These are phyloP conservation scores for Todiramphus saurophagus DNA, from an alignment of 2,113 vertebrate species.

Conservation along the genomic window DNA sequence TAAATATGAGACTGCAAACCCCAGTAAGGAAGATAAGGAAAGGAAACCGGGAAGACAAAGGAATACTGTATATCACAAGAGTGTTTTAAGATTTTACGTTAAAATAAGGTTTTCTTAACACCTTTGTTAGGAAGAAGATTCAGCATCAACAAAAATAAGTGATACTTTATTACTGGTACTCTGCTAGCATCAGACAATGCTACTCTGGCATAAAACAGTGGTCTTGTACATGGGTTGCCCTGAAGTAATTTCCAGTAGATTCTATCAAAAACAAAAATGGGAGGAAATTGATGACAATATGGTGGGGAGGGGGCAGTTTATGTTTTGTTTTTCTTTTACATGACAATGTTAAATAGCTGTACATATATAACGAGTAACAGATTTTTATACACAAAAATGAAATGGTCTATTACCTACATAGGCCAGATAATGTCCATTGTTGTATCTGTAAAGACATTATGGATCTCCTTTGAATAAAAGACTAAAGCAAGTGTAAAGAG, in stretches of 20 bases:
- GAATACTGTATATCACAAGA: background rate
- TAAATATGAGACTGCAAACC: slow-evolving; percentile 34
- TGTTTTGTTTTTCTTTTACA: background rate
- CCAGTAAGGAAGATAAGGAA: slow-evolving; percentile 16
- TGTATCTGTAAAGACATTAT: background rate
- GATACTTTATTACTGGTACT: background rate
- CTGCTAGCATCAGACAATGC: background rate
- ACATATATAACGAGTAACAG: background rate
- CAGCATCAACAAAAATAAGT: background rate
- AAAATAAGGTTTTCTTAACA: background rate
- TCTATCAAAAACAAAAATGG: background rate
- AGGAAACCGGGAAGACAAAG: slow-evolving; percentile 38
- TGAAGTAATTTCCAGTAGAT: background rate
- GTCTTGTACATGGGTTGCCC: background rate
- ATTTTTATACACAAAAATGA: background rate
- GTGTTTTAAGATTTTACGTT: background rate
- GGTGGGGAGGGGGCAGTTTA: background rate
- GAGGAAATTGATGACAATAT: background rate
- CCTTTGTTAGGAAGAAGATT: background rate
- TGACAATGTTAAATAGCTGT: background rate
- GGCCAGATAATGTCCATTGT: background rate
- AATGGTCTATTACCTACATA: background rate
- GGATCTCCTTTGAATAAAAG: background rate
- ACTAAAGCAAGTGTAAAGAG: background rate
- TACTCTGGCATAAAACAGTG: background rate